These are phyloP conservation scores for Diaprepes abbreviatus DNA, from an alignment of 2,888 invertebrate genomes.

Conservation along the genomic window DNA sequence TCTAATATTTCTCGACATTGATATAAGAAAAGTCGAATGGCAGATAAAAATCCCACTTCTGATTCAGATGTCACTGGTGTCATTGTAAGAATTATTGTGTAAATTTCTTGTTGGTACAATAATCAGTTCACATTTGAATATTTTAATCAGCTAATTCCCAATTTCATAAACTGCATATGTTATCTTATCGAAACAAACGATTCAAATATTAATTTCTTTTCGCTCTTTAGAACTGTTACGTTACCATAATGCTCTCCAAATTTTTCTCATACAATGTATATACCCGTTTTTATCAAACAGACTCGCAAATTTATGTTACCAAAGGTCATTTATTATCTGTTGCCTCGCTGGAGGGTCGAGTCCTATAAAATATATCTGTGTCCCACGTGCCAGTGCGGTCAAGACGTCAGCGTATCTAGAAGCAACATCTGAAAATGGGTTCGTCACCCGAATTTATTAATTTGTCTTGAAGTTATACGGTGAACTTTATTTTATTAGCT, in stretches of 20 bases:
- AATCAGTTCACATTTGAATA: too few relatives aligned
- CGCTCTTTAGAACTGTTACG: too few relatives aligned
- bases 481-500: background rate
- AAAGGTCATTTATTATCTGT: slow-evolving; percentile 22
- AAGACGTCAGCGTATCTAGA: slow-evolving; percentile 28
- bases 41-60: too few relatives aligned
- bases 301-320: slow-evolving; percentile 16
- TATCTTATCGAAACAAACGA: too few relatives aligned
- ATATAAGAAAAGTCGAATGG: too few relatives aligned
- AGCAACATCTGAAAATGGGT: slow-evolving; percentile 24
- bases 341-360: slow-evolving; percentile 17
- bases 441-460: slow-evolving; percentile 24
- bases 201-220: too few relatives aligned
- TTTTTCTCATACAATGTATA: background rate
- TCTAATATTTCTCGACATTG: too few relatives aligned
- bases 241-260: background rate
- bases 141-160: too few relatives aligned
- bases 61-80: too few relatives aligned
- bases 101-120: too few relatives aligned
- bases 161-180: too few relatives aligned
- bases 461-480: slow-evolving; percentile 2
- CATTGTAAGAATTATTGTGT: too few relatives aligned
- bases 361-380: slow-evolving; percentile 19
- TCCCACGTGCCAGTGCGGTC: slow-evolving; percentile 24
- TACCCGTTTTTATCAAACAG: background rate